phyloP scores from a whole-genome alignment of 92 coral and sea anemone genomes.

The Desmophyllum pertusum region DNA sequence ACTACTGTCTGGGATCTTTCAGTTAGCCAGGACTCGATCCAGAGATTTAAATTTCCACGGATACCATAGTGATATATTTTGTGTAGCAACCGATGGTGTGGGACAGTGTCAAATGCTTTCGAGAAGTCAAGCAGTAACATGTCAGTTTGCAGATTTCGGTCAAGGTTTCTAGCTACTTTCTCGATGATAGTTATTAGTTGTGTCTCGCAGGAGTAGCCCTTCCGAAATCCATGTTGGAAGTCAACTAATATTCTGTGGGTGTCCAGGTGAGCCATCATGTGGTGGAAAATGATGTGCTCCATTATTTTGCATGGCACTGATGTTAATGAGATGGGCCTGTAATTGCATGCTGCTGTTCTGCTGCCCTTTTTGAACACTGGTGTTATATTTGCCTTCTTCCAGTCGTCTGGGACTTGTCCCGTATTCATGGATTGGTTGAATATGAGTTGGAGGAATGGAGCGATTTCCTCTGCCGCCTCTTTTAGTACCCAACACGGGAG shows the following conservation, averaged over 20 bases:
- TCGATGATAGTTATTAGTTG: conserved; percentile 41
- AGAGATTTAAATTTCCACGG: too few species aligned
- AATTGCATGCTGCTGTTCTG: conserved; percentile 27
- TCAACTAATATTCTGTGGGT: conserved; percentile 31
- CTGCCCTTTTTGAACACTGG: conserved; percentile 53
- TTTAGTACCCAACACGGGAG: conserved; percentile 46
- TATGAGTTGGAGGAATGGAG: conserved; percentile 52
- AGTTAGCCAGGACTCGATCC: too few species aligned
- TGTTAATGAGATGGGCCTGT: conserved; percentile 59
- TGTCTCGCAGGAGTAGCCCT: conserved; percentile 43
- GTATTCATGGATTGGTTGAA: conserved; percentile 35
- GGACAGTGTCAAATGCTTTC: too few species aligned
- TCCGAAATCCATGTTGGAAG: conserved; percentile 54
- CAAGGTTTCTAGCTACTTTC: too few species aligned
- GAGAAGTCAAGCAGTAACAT: too few species aligned
- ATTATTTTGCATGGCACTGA: conserved; percentile 49
- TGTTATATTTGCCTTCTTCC: conserved; percentile 45
- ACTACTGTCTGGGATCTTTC: too few species aligned
- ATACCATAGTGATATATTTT: too few species aligned
- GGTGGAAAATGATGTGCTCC: conserved; percentile 51
- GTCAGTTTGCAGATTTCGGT: too few species aligned
- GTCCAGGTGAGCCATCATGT: conserved; percentile 46
- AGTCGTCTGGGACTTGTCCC: conserved; percentile 46
- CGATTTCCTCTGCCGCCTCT: conserved; percentile 50
- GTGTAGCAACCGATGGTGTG: too few species aligned